Evolutionary conservation across 1,140 invertebrate genomes (phyloP).

Genomic region (Heliconius nattereri): DNA sequence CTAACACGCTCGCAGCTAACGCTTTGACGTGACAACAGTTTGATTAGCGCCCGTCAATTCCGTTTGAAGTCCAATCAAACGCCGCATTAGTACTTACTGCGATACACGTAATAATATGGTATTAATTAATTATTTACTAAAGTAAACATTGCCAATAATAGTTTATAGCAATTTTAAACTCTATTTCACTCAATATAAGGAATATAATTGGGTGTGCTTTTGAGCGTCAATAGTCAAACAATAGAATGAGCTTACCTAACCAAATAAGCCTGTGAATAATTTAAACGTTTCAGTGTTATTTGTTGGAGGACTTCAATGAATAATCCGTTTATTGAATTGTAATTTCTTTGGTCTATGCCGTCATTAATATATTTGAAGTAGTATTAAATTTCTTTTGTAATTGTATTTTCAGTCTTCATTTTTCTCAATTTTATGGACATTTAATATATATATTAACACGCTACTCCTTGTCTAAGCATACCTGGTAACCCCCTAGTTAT

Average conservation of each 20-base stretch:
- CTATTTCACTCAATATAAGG: background rate
- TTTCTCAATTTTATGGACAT: too few relatives aligned
- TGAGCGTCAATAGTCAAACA: background rate
- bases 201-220: background rate
- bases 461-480: too few relatives aligned
- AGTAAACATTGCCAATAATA: background rate
- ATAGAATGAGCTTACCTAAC: constrained; percentile 4
- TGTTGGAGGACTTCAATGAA: constrained; percentile 7
- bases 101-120: background rate
- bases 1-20: background rate
- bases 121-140: constrained; percentile 13
- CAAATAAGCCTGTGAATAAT: constrained; percentile 11
- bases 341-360: background rate
- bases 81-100: background rate
- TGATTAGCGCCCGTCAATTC: constrained; percentile 3
- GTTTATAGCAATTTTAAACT: background rate
- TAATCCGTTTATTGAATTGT: background rate
- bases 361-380: background rate
- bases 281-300: constrained; percentile 8
- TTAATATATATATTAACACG: too few relatives aligned
- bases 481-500: too few relatives aligned
- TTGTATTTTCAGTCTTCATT: too few relatives aligned
- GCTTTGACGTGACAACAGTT: background rate
- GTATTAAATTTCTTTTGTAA: background rate
- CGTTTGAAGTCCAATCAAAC: background rate